Percentiles rank a stretch among this genome's conserved stretches.
Conservation (phyloP, 2,797 vertebrate genomes). For the Atherinosoma microstoma region DNA sequence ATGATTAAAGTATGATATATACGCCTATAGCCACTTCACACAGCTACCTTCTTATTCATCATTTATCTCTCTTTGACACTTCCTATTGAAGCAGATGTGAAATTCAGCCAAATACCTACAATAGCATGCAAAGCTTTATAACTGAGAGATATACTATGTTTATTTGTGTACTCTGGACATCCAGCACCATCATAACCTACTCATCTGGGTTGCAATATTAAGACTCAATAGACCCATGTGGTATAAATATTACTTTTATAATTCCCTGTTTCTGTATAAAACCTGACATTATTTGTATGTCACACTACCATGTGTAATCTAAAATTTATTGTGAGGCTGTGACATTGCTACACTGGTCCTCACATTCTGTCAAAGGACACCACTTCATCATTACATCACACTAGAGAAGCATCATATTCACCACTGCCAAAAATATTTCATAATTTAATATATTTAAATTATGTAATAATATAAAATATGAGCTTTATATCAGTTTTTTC, state of each 20-base stretch:
- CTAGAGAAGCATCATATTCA: neutral
- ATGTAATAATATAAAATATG: neutral
- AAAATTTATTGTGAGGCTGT: neutral
- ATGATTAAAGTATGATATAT: conserved; percentile 58
- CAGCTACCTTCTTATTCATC: conserved; percentile 22
- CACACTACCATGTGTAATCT: neutral
- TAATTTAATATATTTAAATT: neutral
- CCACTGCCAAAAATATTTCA: neutral
- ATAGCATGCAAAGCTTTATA: conserved; percentile 11
- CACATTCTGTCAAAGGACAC: neutral
- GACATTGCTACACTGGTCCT: neutral
- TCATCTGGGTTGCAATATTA: conserved; percentile 1
- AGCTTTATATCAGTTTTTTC: neutral
- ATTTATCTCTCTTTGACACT: conserved; percentile 53
- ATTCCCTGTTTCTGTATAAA: neutral
- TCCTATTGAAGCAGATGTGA: conserved; percentile 36
- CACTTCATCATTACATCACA: neutral
- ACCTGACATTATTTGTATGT: neutral
- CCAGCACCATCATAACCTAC: neutral
- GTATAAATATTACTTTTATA: neutral
- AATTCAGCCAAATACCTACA: conserved; percentile 31
- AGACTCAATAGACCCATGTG: neutral
- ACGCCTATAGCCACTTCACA: conserved; percentile 13
- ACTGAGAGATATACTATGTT: conserved; percentile 23
- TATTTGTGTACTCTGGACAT: neutral